These are phyloP conservation scores for Gila robusta DNA, from an alignment of 2,797 vertebrate species.

Conservation along the genomic window DNA sequence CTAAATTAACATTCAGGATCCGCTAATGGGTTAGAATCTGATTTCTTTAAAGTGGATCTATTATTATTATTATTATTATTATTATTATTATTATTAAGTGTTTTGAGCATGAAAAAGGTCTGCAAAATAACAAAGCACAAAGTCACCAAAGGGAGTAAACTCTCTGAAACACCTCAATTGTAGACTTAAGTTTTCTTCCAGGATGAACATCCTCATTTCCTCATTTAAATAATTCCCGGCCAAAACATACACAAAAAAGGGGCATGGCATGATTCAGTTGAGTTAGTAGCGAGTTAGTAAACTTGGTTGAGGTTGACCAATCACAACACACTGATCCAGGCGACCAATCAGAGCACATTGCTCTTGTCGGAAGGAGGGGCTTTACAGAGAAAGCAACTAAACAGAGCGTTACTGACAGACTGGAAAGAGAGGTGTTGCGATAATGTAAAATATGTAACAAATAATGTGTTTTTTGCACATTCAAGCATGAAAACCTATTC, in stretches of 20 bases:
- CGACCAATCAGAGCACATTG: neutral
- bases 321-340: neutral
- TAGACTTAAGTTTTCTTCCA: neutral
- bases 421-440: neutral
- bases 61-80: neutral
- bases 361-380: neutral
- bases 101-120: neutral
- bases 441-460: neutral
- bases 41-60: neutral
- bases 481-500: neutral
- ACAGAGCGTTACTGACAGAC: neutral
- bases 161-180: neutral
- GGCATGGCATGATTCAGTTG: neutral
- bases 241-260: neutral
- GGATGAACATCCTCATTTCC: too few relatives aligned
- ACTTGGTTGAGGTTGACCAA: too few relatives aligned
- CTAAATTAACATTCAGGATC: too few relatives aligned
- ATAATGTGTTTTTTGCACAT: neutral
- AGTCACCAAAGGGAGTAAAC: too few relatives aligned
- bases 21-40: neutral
- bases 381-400: neutral
- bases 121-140: neutral
- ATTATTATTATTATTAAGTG: too few relatives aligned
- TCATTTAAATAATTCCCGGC: neutral
- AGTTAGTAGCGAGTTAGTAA: neutral